Evolutionary conservation across 1,140 invertebrate genomes (phyloP).

Genomic region (Lucilia sericata): DNA sequence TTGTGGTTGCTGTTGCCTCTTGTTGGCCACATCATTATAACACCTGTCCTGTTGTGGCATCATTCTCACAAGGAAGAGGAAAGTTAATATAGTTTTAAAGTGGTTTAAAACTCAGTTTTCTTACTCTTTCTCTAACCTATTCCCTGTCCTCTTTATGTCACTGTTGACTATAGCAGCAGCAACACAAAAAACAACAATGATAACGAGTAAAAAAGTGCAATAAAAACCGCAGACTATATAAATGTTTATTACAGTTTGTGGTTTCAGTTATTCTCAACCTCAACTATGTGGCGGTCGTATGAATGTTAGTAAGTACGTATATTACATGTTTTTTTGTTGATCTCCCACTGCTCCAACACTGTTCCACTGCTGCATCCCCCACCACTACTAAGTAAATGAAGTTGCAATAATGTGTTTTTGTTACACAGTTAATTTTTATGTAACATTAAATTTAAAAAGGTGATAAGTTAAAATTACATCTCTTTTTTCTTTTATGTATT

Average conservation of each 20-base stretch:
- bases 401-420: neutral
- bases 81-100: neutral
- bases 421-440: constrained; percentile 38
- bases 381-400: neutral
- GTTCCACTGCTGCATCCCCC: neutral
- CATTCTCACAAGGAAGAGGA: neutral
- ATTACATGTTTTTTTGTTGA: too few species aligned
- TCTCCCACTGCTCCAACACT: neutral
- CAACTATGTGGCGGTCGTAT: constrained; percentile 22
- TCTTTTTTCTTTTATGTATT: neutral
- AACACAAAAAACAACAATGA: too few species aligned
- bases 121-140: neutral
- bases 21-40: constrained; percentile 4
- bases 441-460: constrained; percentile 41
- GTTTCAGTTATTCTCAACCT: constrained; percentile 37
- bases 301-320: neutral
- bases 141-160: neutral
- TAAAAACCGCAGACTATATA: constrained; percentile 43
- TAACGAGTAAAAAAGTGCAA: constrained; percentile 19
- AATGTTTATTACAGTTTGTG: constrained; percentile 42
- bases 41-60: neutral
- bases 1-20: neutral
- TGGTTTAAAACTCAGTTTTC: too few species aligned
- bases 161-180: neutral
- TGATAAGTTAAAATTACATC: constrained; percentile 39